phyloP scores from a whole-genome alignment of 2,113 vertebrate genomes.

The Mystacornis crossleyi region DNA sequence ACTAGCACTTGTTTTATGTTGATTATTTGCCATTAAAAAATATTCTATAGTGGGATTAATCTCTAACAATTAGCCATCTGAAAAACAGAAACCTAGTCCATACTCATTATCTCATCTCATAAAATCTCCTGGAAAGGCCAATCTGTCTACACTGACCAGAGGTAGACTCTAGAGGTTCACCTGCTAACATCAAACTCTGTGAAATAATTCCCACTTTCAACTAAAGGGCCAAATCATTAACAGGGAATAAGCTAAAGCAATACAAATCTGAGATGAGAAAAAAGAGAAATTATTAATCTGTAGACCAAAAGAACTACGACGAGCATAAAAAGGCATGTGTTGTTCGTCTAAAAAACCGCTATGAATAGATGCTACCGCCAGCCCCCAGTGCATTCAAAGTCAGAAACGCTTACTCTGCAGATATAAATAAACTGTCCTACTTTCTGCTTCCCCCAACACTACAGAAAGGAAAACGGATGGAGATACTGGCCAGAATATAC shows the following conservation, averaged over 20 bases:
- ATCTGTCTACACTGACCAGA: background rate
- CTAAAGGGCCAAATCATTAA: background rate
- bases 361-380: background rate
- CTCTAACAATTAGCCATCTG: background rate
- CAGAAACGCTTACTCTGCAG: background rate
- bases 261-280: background rate
- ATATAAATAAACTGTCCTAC: constrained; percentile 50
- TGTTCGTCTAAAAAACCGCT: background rate
- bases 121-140: background rate
- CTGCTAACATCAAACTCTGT: background rate
- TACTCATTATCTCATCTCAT: background rate
- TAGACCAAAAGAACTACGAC: background rate
- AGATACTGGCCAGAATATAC: background rate
- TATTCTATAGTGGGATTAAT: background rate
- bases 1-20: background rate
- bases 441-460: constrained; percentile 1
- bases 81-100: background rate
- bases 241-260: background rate
- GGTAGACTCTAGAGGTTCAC: background rate
- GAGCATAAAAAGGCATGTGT: background rate
- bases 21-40: background rate
- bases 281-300: background rate
- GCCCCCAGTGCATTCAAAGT: background rate
- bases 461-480: background rate
- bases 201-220: background rate